Conservation (phyloP, 92 coral and sea anemone genomes). For the Porites evermanni region DNA sequence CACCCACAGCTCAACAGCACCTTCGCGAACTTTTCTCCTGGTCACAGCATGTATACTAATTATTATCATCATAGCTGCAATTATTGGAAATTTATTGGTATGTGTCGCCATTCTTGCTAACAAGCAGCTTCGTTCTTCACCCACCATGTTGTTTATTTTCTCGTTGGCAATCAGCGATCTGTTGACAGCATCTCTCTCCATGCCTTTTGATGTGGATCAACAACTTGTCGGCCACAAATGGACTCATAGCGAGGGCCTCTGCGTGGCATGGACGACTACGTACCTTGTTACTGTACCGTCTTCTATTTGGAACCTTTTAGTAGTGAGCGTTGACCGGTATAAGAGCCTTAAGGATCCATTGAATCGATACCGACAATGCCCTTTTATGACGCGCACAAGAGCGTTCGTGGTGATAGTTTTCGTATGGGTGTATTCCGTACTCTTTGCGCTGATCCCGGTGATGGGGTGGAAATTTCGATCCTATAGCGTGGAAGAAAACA, state of each 20-base stretch:
- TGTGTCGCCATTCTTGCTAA: constrained; percentile 79
- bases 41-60: constrained; percentile 57
- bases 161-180: constrained; percentile 90
- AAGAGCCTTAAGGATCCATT: constrained; percentile 90
- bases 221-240: constrained; percentile 65
- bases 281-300: constrained; percentile 94
- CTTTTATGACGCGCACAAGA: constrained; percentile 82
- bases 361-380: constrained; percentile 77
- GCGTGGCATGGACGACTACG: constrained; percentile 86
- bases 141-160: constrained; percentile 87
- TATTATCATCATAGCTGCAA: constrained; percentile 64
- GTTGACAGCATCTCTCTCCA: constrained; percentile 80
- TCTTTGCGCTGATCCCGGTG: constrained; percentile 82
- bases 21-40: constrained; percentile 5
- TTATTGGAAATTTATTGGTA: constrained; percentile 90
- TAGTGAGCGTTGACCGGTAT: constrained; percentile 92
- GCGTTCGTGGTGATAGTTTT: constrained; percentile 71
- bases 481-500: constrained; percentile 22
- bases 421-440: constrained; percentile 85
- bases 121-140: constrained; percentile 72
- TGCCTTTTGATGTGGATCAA: constrained; percentile 93
- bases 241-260: constrained; percentile 74
- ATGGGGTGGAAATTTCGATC: constrained; percentile 89
- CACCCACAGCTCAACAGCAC: constrained; percentile 1
- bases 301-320: constrained; percentile 88